Base-by-base conservation (phyloP, 2,888 invertebrate genomes). In the Polymixis lichenea region DNA sequence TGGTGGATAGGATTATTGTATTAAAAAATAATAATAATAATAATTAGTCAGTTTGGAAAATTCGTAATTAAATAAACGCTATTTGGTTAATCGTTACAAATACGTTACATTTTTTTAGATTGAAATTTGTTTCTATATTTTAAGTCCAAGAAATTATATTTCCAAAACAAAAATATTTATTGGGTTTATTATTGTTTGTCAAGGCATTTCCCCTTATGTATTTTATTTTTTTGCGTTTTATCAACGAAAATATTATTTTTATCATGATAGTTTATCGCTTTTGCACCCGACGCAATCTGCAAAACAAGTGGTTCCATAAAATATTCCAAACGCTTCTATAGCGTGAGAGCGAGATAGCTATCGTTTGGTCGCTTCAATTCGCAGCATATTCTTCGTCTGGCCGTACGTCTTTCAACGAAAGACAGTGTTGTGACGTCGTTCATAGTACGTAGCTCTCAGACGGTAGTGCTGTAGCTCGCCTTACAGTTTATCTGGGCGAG, bases 391-490 rank as follows among this genome's bases (percentile, higher is more conserved):
- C 92, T 88, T 88, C 91, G 95, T 95, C 95, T 95, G 91, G 91
- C 93, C 87, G 87, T 90, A 94, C 90, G 93, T 94, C 93, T 95
- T 95, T 93, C 90, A 92, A 91, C 91, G 94, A 92, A 81, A 93
- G 92, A 92, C 91, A 90, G 88, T 88, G 89, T 75, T 87, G 87
- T 92, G 92, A 95, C 96, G 96, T 96, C 95, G 94, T 94, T 96
- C 95, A 96, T 95, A 95, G 96, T 96, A 97, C 96, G 97, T 97
- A 97, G 97, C 97, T 97, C 95, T 95, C 93, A 94, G 96, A 96
- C 92, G 92, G 92, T 92, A 93, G 96, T 95, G 90, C 89, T 94
- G 95, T 94, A 95, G 95, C 95, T 96, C 95, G 95, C 92, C 92
- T 94, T 93, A 93, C 88, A 69, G 83, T 89, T 95, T 96, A 95